phyloP scores from a whole-genome alignment of 2,888 invertebrate genomes.

The Heliconius ethilla region DNA sequence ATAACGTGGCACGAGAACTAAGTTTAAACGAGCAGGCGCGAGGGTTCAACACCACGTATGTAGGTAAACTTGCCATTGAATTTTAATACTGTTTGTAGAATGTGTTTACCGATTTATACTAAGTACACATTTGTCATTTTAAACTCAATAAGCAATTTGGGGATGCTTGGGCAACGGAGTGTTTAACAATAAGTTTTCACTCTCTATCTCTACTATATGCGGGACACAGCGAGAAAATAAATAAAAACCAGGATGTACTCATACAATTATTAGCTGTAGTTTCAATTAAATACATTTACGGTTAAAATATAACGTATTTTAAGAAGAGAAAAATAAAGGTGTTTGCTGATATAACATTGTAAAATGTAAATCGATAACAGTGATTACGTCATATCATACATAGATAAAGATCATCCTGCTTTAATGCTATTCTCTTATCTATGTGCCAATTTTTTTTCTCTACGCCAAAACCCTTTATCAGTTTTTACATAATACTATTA shows the following conservation, averaged over 20 bases:
- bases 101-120: neutral
- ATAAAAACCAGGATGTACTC: neutral
- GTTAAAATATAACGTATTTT: neutral
- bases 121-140: neutral
- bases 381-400: neutral
- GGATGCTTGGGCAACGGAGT: no score
- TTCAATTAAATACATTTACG: neutral
- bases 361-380: neutral
- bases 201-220: neutral
- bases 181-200: neutral
- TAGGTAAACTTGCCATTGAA: slow-evolving; percentile 20
- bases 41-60: neutral
- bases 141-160: no score
- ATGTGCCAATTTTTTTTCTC: neutral
- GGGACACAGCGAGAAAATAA: neutral
- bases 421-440: neutral
- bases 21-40: slow-evolving; percentile 4
- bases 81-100: slow-evolving; percentile 15
- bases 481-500: neutral
- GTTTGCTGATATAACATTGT: neutral
- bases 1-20: slow-evolving; percentile 12
- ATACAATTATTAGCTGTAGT: neutral
- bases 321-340: neutral
- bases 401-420: neutral
- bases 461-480: neutral